A percentile compares a stretch with the other conserved stretches of the same genome.
Conservation (phyloP, 2,113 vertebrate genomes). For the Grallaria varia region DNA sequence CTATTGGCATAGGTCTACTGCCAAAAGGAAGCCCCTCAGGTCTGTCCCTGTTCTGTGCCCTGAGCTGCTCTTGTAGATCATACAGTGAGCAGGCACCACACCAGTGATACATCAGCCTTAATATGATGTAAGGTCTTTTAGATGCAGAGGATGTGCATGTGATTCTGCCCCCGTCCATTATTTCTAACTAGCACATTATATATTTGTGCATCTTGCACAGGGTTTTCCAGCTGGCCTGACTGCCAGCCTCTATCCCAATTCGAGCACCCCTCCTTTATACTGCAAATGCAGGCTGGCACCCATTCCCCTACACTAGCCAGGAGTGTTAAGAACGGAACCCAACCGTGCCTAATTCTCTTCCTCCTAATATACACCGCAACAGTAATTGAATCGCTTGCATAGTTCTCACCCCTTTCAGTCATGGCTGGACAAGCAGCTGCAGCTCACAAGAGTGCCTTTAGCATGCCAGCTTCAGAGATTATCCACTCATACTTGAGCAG, state of each 20-base stretch:
- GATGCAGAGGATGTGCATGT: not conserved
- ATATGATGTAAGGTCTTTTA: not conserved
- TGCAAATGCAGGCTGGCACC: not conserved
- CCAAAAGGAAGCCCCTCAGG: fast-evolving
- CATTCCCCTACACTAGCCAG: not conserved
- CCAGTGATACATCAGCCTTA: not conserved
- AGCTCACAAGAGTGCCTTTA: not conserved
- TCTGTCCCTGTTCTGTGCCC: not conserved
- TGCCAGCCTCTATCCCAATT: not conserved
- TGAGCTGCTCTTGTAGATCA: not conserved
- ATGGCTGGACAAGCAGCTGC: not conserved
- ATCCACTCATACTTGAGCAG: not conserved
- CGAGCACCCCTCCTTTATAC: not conserved
- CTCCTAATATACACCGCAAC: not conserved
- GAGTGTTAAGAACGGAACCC: not conserved
- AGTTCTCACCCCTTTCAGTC: not conserved
- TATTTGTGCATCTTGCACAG: not conserved
- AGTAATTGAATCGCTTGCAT: not conserved
- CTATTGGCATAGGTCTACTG: not conserved
- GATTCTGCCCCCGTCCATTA: not conserved
- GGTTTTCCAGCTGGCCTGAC: not conserved
- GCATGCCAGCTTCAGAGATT: not conserved
- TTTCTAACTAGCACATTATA: not conserved
- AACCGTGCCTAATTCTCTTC: not conserved
- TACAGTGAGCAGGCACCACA: not conserved